A percentile compares a stretch with the other conserved stretches of the same genome.
These are phyloP conservation scores for Felis catus DNA, from an alignment of 2,113 vertebrate species.

Conservation along the genomic window DNA sequence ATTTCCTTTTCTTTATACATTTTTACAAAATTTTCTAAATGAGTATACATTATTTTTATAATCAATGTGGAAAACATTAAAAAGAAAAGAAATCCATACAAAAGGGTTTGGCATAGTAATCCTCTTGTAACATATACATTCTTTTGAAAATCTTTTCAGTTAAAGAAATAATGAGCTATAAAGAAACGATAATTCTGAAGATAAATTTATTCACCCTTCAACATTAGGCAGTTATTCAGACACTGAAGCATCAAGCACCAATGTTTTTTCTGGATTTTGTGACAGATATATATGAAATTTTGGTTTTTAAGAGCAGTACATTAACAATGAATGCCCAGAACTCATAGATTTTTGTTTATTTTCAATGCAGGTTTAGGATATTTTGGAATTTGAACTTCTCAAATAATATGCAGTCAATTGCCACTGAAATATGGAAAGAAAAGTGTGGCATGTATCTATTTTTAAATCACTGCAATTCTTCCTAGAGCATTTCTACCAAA, in stretches of 20 bases:
- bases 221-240: background rate
- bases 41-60: background rate
- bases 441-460: conserved; percentile 60
- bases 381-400: conserved; percentile 45
- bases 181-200: background rate
- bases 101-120: background rate
- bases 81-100: background rate
- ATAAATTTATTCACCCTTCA: conserved; percentile 2
- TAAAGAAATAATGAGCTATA: background rate
- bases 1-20: background rate
- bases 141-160: background rate
- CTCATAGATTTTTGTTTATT: conserved; percentile 18
- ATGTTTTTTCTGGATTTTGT: background rate
- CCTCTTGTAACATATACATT: background rate
- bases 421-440: conserved; percentile 48
- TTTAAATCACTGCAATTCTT: conserved; percentile 64
- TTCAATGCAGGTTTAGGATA: conserved; percentile 8
- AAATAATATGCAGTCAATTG: conserved; percentile 48
- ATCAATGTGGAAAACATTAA: background rate
- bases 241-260: background rate
- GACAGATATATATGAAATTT: background rate
- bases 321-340: background rate
- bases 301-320: background rate
- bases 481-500: conserved; percentile 56
- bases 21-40: conserved; percentile 19